Conservation (phyloP, 2,113 vertebrate genomes). For the human region GRCh38 chr18:25053001-25053500, state of each 20-base stretch:
- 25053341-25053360: conserved; percentile 58
- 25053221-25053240: conserved; percentile 73
- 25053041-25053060: conserved; percentile 53
- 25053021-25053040: conserved; percentile 30
- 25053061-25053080: conserved; percentile 53
- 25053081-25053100: conserved; percentile 56
- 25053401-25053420: conserved; percentile 68
- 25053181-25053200: conserved; percentile 1
- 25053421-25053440: conserved; percentile 60
- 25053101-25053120: conserved; percentile 73
- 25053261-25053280: conserved; percentile 77
- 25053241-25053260: conserved; percentile 73
- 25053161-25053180: conserved; percentile 65
- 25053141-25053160: conserved; percentile 61
- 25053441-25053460: conserved; percentile 5
- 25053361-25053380: conserved; percentile 65
- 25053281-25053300: conserved; percentile 78
- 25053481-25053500: conserved; percentile 9
- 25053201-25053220: conserved; percentile 74
- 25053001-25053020: conserved; percentile 58
- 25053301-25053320: conserved; percentile 70
- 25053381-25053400: conserved; percentile 69
- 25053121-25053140: conserved; percentile 38
- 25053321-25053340: conserved; percentile 72
- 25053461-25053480: conserved; percentile 32